Base-by-base conservation (phyloP, 2,888 invertebrate genomes). In the Aleiodes leptofemur region DNA sequence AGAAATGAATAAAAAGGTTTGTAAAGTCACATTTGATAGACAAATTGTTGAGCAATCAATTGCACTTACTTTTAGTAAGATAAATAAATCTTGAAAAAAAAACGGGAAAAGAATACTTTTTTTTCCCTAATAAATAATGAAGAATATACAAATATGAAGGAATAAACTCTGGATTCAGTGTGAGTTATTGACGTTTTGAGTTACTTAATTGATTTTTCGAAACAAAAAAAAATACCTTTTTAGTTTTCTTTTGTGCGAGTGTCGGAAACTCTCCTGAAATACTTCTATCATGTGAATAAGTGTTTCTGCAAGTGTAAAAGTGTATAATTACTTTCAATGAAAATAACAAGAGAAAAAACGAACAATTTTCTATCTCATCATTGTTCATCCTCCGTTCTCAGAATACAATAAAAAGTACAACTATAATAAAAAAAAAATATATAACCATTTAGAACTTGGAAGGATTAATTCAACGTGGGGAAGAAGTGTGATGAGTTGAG, bases 401-500 rank as follows among this genome's bases (percentile, higher is more conserved):
- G 43, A 64, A 59, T 59, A 59, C 59, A 59, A 64, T 64, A 64
- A 48, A 43, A 8, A 64, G 64, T 64, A 64, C 43, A 64, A 57
- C n/a, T 38, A 61, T 38, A 38, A 11, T 38, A 38, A 61, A 38
- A 61, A 43, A 14, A 38, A 23, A 43, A 64, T 43, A 31, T 9
- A 57, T 57, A 57, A 57, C 4, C 13, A 29, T 29, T 29, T 23
- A 55, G 6, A 55, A 64, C 48, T 64, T 64, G n/a, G 31, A 68
- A 50, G 11, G 29, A 68, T 48, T 23, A 59, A 48, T 51, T 68
- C n/a, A 68, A 51, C 68, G 51, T 51, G 23, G 3, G 23, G 29
- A 14, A 23, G 16, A 59, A 31, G 51, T 16, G 48, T 34, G 48
- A 64, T 64, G 48, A 64, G 23, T 64, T 48, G 51, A 89, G 88